Evolutionary conservation across 2,113 vertebrate species (phyloP), one percentile per base, ranked within the genome.

Genomic region (Phocoena sinus): DNA sequence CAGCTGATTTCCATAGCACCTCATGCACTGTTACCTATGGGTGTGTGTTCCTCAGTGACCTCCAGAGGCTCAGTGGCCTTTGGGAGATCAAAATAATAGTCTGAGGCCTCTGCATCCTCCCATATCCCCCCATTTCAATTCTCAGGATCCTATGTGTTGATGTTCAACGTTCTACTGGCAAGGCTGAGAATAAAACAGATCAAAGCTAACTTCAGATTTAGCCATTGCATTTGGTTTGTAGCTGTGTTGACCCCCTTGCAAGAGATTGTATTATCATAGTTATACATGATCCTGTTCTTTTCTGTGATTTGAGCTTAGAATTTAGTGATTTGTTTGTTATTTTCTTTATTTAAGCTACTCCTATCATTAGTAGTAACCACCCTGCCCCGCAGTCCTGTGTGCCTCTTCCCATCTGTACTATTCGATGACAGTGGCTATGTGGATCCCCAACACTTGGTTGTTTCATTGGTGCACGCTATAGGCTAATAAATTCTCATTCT

Each of bases 151-250:
- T 26, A 88, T 5, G 5, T 58, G 23, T n/a, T 74, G 60, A 33
- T 38, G 74, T 36, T 23, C 41, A 71, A 3, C 56, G 36, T 68
- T 86, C n/a, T 60, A 6, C 58, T 90, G 7, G 3, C 10, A 89
- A 80, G 8, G 4, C 50, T 82, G 36, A 58, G 83, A 76, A 68
- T 44, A 44, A 67, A 58, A 28, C 20, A 68, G 53, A 71, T 56
- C 80, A 77, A 36, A 82, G 67, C 47, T 67, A 82, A 76, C 33
- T 79, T 92, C 50, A 76, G 80, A 86, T 90, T 44, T 65, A 47
- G n/a, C 38, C 50, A 68, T 31, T 68, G 28, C n/a, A 53, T 91
- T 94, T 77, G 65, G 38, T 53, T 60, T 25, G 50, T 28, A 58
- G 62, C 18, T 41, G 23, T 26, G 50, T 21, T 70, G 67, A 31